Evolutionary conservation across 2,888 invertebrate species (phyloP).

Genomic region (Chymomyza fuscimana): DNA sequence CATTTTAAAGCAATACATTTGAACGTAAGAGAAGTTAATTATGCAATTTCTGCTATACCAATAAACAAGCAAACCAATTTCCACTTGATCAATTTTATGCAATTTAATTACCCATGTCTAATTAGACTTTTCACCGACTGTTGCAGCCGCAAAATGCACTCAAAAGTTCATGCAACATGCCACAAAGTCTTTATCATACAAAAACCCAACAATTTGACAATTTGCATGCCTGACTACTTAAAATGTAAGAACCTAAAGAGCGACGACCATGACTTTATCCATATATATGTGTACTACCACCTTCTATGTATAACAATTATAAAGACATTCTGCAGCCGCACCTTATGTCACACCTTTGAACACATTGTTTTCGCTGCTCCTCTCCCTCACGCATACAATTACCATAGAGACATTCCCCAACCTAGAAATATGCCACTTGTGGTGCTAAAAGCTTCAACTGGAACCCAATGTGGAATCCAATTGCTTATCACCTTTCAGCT

Average conservation of each 20-base stretch:
- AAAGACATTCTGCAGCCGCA: slow-evolving; percentile 21
- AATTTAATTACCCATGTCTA: slow-evolving; percentile 23
- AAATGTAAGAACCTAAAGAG: slow-evolving; percentile 4
- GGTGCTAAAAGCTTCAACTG: slow-evolving; percentile 12
- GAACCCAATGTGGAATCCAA: slow-evolving; percentile 39
- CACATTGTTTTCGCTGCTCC: background rate
- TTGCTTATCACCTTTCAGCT: slow-evolving; percentile 58
- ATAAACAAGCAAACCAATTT: background rate
- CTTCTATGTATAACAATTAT: slow-evolving; percentile 31
- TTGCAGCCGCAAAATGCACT: background rate
- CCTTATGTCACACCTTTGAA: background rate
- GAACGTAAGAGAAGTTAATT: background rate
- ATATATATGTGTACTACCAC: background rate
- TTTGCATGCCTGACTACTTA: background rate
- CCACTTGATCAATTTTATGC: slow-evolving; percentile 17
- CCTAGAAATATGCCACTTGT: slow-evolving; percentile 33
- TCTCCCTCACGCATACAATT: slow-evolving; percentile 21
- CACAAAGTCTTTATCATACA: background rate
- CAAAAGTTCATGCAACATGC: background rate
- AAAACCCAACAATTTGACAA: slow-evolving; percentile 1
- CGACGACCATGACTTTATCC: background rate
- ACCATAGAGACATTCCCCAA: slow-evolving; percentile 8
- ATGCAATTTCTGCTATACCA: background rate
- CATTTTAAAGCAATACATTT: too few relatives aligned
- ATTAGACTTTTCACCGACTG: slow-evolving; percentile 15